phyloP scores from a whole-genome alignment of 2,888 invertebrate species.

The Lepeophtheirus nordmannii region DNA sequence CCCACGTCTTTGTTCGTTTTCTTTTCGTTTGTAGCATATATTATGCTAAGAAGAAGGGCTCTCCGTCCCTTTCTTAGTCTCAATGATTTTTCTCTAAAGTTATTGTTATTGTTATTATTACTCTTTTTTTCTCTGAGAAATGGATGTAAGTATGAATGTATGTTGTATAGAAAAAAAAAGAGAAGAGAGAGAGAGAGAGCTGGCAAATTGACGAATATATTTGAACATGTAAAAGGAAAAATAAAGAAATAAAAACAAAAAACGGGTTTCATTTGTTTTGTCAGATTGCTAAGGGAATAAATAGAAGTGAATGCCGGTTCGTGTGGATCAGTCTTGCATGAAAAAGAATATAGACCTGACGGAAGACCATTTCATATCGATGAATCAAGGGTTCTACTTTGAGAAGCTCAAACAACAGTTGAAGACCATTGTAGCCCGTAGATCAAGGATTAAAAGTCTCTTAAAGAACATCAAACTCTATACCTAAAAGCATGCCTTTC shows the following conservation, averaged over 20 bases:
- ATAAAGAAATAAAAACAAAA: neutral
- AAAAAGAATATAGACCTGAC: neutral
- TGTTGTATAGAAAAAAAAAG: too few relatives aligned
- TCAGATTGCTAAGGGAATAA: neutral
- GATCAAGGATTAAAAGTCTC: neutral
- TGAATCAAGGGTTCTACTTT: neutral
- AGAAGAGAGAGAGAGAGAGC: too few relatives aligned
- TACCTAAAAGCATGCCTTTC: neutral
- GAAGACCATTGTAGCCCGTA: neutral
- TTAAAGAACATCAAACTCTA: neutral
- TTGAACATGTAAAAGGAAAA: neutral
- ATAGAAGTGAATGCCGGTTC: neutral
- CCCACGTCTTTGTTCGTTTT: too few relatives aligned
- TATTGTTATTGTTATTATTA: too few relatives aligned
- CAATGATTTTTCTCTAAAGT: too few relatives aligned
- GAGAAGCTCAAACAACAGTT: neutral
- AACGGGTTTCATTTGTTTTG: conserved; percentile 1
- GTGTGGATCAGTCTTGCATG: neutral
- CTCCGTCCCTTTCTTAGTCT: too few relatives aligned
- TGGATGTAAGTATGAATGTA: too few relatives aligned
- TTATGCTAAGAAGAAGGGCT: too few relatives aligned
- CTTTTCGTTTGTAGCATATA: too few relatives aligned
- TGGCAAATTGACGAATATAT: too few relatives aligned
- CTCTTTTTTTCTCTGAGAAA: too few relatives aligned
- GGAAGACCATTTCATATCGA: neutral